Conservation (phyloP, 2,113 vertebrate genomes). For the Cyphotilapia sp. region DNA sequence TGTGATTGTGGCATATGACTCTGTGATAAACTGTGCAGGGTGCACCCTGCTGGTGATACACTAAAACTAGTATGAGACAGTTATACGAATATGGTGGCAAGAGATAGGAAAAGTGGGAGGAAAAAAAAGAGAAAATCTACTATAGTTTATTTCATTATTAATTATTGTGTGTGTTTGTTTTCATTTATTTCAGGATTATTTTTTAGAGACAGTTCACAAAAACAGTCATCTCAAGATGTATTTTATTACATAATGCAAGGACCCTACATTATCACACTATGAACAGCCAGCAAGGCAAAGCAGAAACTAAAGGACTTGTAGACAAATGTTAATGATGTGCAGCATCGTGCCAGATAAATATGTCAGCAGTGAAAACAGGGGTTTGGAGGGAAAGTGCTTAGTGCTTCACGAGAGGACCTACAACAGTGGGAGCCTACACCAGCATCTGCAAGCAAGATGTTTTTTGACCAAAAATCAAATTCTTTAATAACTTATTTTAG, state of each 20-base stretch:
- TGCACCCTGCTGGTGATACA: not conserved
- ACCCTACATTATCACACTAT: not conserved
- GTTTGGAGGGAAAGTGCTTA: not conserved
- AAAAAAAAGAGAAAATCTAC: not conserved
- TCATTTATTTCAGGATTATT: not conserved
- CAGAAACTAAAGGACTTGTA: not conserved
- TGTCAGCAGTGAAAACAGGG: not conserved
- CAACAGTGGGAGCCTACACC: not conserved
- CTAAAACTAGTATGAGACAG: not conserved
- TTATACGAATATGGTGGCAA: not conserved
- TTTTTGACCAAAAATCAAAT: not conserved
- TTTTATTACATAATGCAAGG: not conserved
- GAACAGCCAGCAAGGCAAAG: not conserved
- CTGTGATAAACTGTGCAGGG: not conserved
- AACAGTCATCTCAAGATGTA: not conserved
- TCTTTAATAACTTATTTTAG: not conserved
- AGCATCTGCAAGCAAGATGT: not conserved
- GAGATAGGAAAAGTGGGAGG: not conserved
- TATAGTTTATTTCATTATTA: not conserved
- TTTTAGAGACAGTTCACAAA: not conserved
- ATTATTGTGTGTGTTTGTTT: not conserved
- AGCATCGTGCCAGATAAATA: not conserved
- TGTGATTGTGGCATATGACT: not conserved
- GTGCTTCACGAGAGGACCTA: not conserved
- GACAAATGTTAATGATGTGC: not conserved